A percentile compares a stretch with the other conserved stretches of the same genome.
These are phyloP conservation scores for Hormiphora californensis DNA, from an alignment of 37 sponge, comb jelly and placozoan species.

Conservation along the genomic window DNA sequence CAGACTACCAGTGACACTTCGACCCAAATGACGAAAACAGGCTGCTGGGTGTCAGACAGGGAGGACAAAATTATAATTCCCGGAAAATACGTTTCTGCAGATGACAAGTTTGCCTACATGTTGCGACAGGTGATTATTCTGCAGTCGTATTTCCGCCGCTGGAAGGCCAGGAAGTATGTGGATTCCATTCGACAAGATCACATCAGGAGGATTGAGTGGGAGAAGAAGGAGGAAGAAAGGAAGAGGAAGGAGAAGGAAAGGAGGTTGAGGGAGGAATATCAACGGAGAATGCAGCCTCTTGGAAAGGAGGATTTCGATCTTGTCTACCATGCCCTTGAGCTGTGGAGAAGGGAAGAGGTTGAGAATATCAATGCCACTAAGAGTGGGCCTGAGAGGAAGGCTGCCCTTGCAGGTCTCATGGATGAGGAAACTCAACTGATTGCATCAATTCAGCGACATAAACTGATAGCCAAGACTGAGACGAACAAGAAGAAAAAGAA, in stretches of 20 bases:
- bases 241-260: slow-evolving; percentile 68
- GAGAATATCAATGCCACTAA: slow-evolving; percentile 66
- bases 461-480: slow-evolving; percentile 64
- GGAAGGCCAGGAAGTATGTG: slow-evolving; percentile 74
- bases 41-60: slow-evolving; percentile 60
- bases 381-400: slow-evolving; percentile 83
- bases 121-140: slow-evolving; percentile 73
- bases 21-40: slow-evolving; percentile 89
- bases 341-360: slow-evolving; percentile 85
- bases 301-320: slow-evolving; percentile 90
- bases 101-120: slow-evolving; percentile 67
- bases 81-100: slow-evolving; percentile 77
- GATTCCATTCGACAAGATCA: slow-evolving; percentile 60
- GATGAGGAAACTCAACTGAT: slow-evolving; percentile 91
- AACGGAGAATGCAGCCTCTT: slow-evolving; percentile 75
- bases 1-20: slow-evolving; percentile 77
- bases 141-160: slow-evolving; percentile 74
- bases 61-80: slow-evolving; percentile 62
- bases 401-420: slow-evolving; percentile 80
- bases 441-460: slow-evolving; percentile 84
- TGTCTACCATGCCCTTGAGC: slow-evolving; percentile 84
- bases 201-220: slow-evolving; percentile 61
- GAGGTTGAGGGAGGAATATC: slow-evolving; percentile 69
- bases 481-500: slow-evolving; percentile 51
- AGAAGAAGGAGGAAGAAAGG: slow-evolving; percentile 60